Evolutionary conservation across 2,113 vertebrate species (phyloP).

Genomic region (Gasterosteus nipponicus): DNA sequence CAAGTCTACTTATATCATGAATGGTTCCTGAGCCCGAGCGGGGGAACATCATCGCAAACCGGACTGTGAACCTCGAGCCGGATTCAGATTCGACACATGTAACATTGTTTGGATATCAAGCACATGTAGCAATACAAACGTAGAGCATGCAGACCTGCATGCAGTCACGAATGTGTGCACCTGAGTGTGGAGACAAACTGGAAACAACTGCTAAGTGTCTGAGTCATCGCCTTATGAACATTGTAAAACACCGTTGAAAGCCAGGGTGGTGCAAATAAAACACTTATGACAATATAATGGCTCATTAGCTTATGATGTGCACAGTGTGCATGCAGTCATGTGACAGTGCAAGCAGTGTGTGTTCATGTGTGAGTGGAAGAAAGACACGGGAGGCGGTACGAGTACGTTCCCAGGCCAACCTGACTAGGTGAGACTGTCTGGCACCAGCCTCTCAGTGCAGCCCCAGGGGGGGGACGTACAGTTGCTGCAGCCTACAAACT

Average conservation of each 20-base stretch:
- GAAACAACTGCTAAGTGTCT: constrained; percentile 47
- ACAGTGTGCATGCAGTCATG: constrained; percentile 42
- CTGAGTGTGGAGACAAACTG: constrained; percentile 12
- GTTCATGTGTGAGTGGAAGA: constrained; percentile 28
- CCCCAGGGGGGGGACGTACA: constrained; percentile 69
- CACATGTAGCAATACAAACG: constrained; percentile 17
- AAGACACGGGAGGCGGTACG: constrained; percentile 48
- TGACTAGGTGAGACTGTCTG: constrained; percentile 81
- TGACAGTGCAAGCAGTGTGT: constrained; percentile 29
- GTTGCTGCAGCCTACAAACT: constrained; percentile 51
- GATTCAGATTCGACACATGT: constrained; percentile 37
- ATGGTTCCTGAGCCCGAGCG: constrained; percentile 20
- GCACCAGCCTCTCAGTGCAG: constrained; percentile 76
- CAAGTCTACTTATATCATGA: constrained; percentile 60
- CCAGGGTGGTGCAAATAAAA: constrained; percentile 72
- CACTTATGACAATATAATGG: constrained; percentile 78
- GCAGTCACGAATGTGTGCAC: constrained; percentile 6
- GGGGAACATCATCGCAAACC: constrained; percentile 22
- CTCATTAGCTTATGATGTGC: constrained; percentile 75
- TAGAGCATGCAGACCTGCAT: constrained; percentile 16
- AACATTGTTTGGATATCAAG: constrained; percentile 40
- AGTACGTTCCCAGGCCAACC: constrained; percentile 76
- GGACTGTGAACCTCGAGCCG: constrained; percentile 27
- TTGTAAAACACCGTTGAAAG: constrained; percentile 63
- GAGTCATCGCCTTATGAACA: constrained; percentile 58